Evolutionary conservation across 2,888 invertebrate species (phyloP).

Genomic region (Orchesella flavescens): DNA sequence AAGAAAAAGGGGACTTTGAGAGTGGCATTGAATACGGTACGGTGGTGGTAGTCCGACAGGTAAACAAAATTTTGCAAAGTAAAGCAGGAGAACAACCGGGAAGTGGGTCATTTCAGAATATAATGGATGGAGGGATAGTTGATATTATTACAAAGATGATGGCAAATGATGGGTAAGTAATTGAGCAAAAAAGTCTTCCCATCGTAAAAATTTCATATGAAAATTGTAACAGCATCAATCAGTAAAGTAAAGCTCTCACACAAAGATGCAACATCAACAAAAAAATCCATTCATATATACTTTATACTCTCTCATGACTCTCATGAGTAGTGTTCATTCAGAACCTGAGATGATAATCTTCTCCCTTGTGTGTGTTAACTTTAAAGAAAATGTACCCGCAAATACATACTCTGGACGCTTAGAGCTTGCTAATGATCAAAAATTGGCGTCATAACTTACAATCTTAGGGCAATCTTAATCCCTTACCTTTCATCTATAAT

Average conservation of each 20-base stretch:
- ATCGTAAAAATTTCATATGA: background rate
- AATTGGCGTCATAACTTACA: conserved; percentile 10
- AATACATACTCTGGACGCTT: conserved; percentile 11
- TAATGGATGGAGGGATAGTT: background rate
- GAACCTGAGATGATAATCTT: too few species aligned
- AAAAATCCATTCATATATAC: background rate
- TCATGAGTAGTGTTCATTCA: too few species aligned
- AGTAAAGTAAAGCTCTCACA: background rate
- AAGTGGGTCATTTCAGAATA: conserved; percentile 15
- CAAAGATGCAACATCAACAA: background rate
- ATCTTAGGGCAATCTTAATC: background rate
- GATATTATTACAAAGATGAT: conserved; percentile 28
- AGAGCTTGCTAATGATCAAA: conserved; percentile 10
- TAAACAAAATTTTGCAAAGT: too few species aligned
- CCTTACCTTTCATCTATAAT: background rate
- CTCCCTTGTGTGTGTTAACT: too few species aligned
- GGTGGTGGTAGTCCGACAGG: too few species aligned
- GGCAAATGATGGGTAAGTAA: conserved; percentile 21
- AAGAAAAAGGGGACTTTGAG: too few species aligned
- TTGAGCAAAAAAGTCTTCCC: conserved; percentile 3
- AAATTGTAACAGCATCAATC: background rate
- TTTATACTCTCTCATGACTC: too few species aligned
- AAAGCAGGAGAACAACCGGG: background rate
- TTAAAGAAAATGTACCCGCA: too few species aligned
- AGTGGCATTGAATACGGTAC: too few species aligned